phyloP scores from a whole-genome alignment of 1,140 invertebrate species.

The Sipha flava region DNA sequence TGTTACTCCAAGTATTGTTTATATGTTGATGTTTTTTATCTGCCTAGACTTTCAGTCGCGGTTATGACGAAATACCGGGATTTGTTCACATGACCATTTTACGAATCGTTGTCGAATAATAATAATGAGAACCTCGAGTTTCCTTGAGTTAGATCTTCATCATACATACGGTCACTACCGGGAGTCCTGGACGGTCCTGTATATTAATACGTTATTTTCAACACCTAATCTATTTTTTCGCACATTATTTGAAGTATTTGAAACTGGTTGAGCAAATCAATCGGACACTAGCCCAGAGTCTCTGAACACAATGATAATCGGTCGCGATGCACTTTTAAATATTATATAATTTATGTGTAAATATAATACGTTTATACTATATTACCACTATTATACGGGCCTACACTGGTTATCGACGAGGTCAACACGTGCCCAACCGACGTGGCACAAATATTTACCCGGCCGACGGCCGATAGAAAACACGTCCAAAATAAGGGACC shows the following conservation, averaged over 20 bases:
- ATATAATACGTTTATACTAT: not conserved
- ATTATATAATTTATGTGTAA: not conserved
- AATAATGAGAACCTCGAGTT: no score
- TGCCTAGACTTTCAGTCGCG: not conserved
- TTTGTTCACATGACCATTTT: no score
- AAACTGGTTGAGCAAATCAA: no score
- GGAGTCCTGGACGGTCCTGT: no score
- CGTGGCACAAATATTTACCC: slow-evolving; percentile 11
- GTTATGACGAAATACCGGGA: not conserved
- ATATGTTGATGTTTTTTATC: not conserved
- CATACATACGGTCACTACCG: no score
- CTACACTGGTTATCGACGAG: slow-evolving; percentile 8
- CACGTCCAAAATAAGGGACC: slow-evolving; percentile 12
- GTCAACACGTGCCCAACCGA: not conserved
- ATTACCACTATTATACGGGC: not conserved
- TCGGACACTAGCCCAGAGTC: no score
- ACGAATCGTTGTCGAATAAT: not conserved
- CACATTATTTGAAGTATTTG: no score
- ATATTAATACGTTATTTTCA: no score
- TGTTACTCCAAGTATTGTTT: not conserved
- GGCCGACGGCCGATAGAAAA: not conserved
- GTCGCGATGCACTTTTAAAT: no score
- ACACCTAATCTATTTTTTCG: no score
- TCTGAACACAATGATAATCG: no score
- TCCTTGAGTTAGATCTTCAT: no score